A percentile compares a stretch with the other conserved stretches of the same genome.
These are phyloP conservation scores for Phalacrocorax carbo DNA, from an alignment of 2,113 vertebrate species.

Conservation along the genomic window DNA sequence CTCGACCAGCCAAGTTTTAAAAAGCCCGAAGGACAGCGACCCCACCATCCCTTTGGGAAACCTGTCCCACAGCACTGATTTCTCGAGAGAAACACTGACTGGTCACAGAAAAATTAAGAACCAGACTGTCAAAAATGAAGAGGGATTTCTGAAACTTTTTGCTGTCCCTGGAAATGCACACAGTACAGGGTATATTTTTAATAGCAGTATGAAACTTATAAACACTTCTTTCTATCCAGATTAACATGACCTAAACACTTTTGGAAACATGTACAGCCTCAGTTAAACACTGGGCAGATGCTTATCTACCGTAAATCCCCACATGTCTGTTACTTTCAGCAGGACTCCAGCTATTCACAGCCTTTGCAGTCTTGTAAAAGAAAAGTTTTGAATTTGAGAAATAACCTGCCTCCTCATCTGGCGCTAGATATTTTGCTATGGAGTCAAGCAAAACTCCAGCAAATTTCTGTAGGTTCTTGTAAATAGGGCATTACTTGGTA, in stretches of 20 bases:
- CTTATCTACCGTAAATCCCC: not conserved
- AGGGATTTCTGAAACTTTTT: not conserved
- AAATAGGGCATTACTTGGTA: constrained; percentile 9
- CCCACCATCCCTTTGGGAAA: not conserved
- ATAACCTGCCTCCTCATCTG: not conserved
- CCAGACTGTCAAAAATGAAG: not conserved
- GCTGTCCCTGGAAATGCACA: not conserved
- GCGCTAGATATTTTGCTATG: not conserved
- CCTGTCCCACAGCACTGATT: not conserved
- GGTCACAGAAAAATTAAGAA: not conserved
- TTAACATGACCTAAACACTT: not conserved
- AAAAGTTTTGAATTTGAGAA: not conserved
- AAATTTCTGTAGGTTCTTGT: constrained; percentile 1
- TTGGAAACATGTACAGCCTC: not conserved
- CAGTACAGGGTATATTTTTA: not conserved
- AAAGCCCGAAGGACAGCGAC: not conserved
- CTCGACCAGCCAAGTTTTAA: not conserved
- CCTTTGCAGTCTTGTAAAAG: not conserved
- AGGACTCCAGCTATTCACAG: not conserved
- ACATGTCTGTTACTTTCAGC: not conserved
- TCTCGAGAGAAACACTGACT: fast-evolving
- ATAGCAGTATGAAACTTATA: not conserved
- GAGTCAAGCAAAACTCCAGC: not conserved
- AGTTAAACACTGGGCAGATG: not conserved
- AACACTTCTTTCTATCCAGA: not conserved